Base-by-base conservation (phyloP, 2,888 invertebrate genomes). In the Cephus rjabovi region DNA sequence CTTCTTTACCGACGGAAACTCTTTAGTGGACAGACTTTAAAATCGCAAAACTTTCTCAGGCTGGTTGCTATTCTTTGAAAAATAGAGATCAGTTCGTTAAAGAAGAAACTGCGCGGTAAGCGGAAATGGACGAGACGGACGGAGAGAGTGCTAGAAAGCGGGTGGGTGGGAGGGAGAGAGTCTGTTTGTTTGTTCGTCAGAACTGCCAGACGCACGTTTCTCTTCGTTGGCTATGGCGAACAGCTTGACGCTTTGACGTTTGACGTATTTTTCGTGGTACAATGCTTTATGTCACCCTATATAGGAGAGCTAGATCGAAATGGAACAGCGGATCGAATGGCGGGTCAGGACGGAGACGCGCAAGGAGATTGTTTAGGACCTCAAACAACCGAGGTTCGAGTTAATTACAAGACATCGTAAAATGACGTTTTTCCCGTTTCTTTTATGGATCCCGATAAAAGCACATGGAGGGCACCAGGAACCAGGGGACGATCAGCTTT, bases 331-430 rank as follows among this genome's bases (percentile, higher is more conserved):
- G 15, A 37, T 37, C 37, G 4, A 37, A 56, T 23, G 56, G 1
- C 56, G 56, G 40, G 15, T 56, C 56, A 23, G 23, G 56, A 6
- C 56, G 9, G 15, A 12, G 71, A 69, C 74, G 69, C 40, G 74
- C 68, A 23, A 34, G 35, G 33, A 70, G 76, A 73, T 76, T 78
- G 75, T 78, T 76, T 76, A 78, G 75, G 78, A 76, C 75, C 34
- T 71, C 73, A 78, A 78, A 76, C 78, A 78, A 73, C 75, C 33
- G 12, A 12, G n/a, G 40, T 34, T 30, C 37, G 77, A 71, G 73
- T 78, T 76, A 78, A 78, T 78, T 78, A 30, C 75, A 37, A 34
- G 56, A 69, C 40, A 35, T 78, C 78, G 78, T 76, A 78, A 78
- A 76, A 76, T 15, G 30, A 15, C 35, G 12, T 71, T 71, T 56